Evolutionary conservation across 2,797 vertebrate species (phyloP).

Genomic region (Arremon brunneinucha): DNA sequence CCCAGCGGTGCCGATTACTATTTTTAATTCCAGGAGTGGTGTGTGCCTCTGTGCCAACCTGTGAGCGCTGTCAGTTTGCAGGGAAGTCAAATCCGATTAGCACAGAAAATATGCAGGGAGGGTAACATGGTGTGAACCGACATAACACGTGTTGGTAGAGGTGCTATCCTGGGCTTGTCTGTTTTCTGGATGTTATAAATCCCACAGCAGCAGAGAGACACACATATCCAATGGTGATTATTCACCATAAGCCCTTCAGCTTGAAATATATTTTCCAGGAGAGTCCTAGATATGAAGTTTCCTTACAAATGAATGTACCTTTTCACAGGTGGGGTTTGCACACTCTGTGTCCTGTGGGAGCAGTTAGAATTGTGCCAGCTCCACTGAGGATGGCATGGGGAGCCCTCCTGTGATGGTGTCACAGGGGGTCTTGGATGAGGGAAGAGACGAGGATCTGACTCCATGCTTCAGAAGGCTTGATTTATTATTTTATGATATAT

Average conservation of each 20-base stretch:
- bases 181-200: constrained; percentile 16
- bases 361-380: not conserved
- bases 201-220: not conserved
- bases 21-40: constrained; percentile 30
- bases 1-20: not conserved
- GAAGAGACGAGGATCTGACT: too few relatives aligned
- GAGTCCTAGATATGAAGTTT: not conserved
- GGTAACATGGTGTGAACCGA: constrained; percentile 10
- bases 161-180: constrained; percentile 14
- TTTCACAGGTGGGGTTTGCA: not conserved
- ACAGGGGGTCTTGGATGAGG: too few relatives aligned
- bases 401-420: not conserved
- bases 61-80: not conserved
- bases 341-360: not conserved
- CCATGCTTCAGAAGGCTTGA: too few relatives aligned
- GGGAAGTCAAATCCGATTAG: constrained; percentile 27
- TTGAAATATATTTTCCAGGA: not conserved
- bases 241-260: not conserved
- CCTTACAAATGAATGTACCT: fast-evolving
- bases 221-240: not conserved
- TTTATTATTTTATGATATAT: too few relatives aligned
- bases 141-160: not conserved
- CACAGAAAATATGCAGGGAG: not conserved
- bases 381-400: fast-evolving
- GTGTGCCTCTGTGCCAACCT: not conserved